Conservation (phyloP, 2,113 vertebrate genomes). For the Rostratula benghalensis region DNA sequence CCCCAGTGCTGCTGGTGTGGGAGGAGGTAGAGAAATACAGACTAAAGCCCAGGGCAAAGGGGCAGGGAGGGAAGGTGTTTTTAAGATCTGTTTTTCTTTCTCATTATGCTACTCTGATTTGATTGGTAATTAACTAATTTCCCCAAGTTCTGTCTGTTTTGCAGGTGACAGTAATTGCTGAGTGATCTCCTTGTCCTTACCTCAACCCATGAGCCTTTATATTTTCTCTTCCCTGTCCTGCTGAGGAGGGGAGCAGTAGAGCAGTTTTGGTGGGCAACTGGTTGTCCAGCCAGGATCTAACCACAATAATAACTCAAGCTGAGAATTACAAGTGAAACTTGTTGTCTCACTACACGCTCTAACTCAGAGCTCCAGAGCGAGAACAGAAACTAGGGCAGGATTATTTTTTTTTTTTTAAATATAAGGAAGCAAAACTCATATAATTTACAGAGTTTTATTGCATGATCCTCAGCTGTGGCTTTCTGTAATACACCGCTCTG, state of each 20-base stretch:
- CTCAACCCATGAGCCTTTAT: not conserved
- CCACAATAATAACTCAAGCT: not conserved
- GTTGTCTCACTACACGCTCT: accelerated
- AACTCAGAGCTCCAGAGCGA: not conserved
- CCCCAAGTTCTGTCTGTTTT: not conserved
- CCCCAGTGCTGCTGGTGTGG: not conserved
- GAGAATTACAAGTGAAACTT: accelerated
- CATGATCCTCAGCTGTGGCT: not conserved
- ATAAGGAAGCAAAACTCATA: not conserved
- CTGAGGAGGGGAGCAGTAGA: not conserved
- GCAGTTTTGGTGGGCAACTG: not conserved
- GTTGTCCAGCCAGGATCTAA: not conserved
- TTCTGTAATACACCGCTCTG: not conserved
- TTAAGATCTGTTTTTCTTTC: not conserved
- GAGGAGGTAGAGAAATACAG: not conserved
- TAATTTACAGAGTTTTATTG: not conserved
- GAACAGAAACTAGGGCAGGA: not conserved
- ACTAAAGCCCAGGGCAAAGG: not conserved
- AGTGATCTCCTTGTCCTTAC: not conserved
- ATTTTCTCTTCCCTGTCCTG: not conserved
- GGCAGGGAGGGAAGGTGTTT: not conserved
- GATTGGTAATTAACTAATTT: not conserved
- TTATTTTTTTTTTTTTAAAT: not conserved
- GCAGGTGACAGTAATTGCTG: not conserved
- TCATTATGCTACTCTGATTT: not conserved